A percentile compares a stretch with the other conserved stretches of the same genome.
Conservation (phyloP, 2,113 vertebrate genomes). For the Pogona vitticeps region DNA sequence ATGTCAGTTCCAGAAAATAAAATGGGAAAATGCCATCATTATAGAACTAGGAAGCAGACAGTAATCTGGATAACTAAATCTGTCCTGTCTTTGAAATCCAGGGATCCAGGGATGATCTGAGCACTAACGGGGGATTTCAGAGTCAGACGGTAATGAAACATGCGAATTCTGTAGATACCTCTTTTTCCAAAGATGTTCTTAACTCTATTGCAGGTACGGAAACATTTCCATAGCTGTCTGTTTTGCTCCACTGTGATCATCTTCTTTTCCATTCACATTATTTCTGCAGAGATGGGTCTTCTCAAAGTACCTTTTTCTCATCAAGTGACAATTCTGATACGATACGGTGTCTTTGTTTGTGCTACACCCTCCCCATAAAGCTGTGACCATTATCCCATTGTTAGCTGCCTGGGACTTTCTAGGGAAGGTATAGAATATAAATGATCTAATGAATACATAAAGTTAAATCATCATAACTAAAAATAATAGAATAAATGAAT, state of each 20-base stretch:
- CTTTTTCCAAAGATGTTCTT: constrained; percentile 97
- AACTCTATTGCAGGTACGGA: constrained; percentile 96
- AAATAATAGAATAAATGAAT: background rate
- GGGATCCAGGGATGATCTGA: constrained; percentile 96
- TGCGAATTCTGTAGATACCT: constrained; percentile 92
- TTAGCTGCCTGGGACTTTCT: background rate
- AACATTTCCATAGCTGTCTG: background rate
- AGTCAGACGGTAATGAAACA: constrained; percentile 84
- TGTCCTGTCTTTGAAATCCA: constrained; percentile 57
- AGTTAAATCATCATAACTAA: background rate
- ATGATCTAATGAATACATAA: too few species aligned
- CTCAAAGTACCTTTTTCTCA: background rate
- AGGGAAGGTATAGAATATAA: background rate
- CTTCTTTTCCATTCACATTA: constrained; percentile 20
- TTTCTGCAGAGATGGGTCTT: background rate
- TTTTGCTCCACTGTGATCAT: constrained; percentile 61
- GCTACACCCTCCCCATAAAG: background rate
- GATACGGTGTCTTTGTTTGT: background rate
- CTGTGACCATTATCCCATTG: background rate
- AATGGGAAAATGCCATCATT: background rate
- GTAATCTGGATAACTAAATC: background rate
- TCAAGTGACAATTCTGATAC: background rate
- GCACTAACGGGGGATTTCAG: constrained; percentile 82
- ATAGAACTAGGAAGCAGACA: background rate
- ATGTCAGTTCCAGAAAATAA: background rate